Evolutionary conservation across 2,113 vertebrate genomes (phyloP).

Genomic region (Ptilorrhoa leucosticta): DNA sequence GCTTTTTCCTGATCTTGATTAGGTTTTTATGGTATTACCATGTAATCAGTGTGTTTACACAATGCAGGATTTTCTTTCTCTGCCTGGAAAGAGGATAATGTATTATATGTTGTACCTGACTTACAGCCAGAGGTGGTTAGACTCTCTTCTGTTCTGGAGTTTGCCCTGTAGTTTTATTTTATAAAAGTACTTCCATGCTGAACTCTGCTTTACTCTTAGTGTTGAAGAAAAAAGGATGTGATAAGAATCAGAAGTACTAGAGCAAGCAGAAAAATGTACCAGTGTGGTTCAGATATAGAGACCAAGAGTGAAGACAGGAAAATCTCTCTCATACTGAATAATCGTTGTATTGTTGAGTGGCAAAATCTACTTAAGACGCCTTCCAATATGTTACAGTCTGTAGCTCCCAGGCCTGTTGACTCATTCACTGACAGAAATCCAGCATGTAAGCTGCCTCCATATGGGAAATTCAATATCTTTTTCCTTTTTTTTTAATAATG

Average conservation of each 20-base stretch:
- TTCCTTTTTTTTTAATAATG: background rate
- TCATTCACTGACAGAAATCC: background rate
- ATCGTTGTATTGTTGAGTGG: background rate
- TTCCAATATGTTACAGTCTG: background rate
- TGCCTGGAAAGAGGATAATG: background rate
- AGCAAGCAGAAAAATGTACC: background rate
- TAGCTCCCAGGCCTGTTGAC: background rate
- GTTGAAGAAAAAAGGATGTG: background rate
- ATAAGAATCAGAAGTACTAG: background rate
- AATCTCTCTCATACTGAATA: conserved; percentile 38
- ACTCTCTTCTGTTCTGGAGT: background rate
- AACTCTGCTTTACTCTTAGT: background rate
- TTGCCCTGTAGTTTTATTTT: background rate
- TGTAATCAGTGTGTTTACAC: background rate
- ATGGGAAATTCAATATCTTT: background rate
- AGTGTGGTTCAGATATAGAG: background rate
- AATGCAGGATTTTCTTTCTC: background rate
- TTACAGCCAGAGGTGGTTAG: background rate
- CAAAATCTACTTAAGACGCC: conserved; percentile 23
- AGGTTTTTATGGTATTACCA: background rate
- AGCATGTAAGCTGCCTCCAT: background rate
- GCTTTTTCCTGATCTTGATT: background rate
- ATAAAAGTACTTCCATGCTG: background rate
- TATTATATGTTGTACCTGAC: background rate
- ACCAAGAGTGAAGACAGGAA: background rate